Conservation (phyloP, 30 jellyfish, hydroid and myxozoan species). For the Haliclystus octoradiatus region DNA sequence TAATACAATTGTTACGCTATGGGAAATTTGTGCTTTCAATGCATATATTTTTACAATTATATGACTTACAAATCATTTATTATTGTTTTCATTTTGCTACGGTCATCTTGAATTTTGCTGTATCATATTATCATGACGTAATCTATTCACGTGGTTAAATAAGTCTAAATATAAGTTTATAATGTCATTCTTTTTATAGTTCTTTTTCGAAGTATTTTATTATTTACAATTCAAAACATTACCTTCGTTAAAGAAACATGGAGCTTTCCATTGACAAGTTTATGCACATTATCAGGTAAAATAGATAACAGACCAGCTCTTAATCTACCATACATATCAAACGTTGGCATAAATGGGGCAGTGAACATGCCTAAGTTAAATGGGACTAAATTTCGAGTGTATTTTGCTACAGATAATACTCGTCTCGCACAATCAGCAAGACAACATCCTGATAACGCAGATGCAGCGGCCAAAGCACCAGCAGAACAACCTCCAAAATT, state of each 20-base stretch:
- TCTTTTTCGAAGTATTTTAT: no score
- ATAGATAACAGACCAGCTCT: neutral
- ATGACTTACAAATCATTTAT: no score
- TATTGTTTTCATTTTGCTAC: no score
- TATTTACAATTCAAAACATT: no score
- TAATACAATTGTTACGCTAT: no score
- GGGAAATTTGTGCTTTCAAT: no score
- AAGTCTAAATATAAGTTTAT: no score
- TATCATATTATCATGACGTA: no score
- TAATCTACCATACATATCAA: neutral
- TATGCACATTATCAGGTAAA: constrained; percentile 79
- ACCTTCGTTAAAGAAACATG: constrained; percentile 65
- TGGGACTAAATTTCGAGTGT: neutral
- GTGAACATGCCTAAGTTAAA: neutral
- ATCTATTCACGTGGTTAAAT: no score
- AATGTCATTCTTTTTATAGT: no score
- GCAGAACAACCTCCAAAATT: neutral
- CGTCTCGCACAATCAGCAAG: neutral
- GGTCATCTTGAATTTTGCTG: no score
- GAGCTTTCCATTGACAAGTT: constrained; percentile 65
- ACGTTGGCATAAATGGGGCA: neutral
- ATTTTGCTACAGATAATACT: neutral
- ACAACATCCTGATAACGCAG: neutral
- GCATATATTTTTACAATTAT: no score
- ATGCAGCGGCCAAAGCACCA: neutral